Conservation (phyloP, 2,113 vertebrate genomes). For the Helogale parvula region DNA sequence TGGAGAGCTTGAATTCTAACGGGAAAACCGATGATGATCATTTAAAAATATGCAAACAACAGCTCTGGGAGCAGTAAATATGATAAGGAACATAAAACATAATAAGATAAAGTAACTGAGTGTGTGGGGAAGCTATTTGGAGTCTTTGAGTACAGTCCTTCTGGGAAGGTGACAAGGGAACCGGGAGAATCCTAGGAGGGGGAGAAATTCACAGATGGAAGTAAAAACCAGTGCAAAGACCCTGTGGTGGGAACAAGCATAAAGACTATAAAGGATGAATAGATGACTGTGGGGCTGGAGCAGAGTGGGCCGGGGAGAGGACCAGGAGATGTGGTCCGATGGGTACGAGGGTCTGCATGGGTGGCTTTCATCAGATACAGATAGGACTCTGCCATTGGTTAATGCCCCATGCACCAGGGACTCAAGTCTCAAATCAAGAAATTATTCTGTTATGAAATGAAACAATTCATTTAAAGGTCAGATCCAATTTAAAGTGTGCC, state of each 20-base stretch:
- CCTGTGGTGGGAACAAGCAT: background rate
- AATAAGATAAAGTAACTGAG: background rate
- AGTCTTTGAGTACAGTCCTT: background rate
- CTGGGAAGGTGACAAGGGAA: background rate
- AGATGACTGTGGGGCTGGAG: background rate
- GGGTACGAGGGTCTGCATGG: too few species aligned
- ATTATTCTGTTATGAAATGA: background rate
- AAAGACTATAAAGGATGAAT: background rate
- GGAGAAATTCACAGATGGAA: background rate
- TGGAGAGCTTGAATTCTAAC: background rate
- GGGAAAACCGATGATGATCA: background rate
- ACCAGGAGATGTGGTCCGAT: background rate
- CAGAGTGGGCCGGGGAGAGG: background rate
- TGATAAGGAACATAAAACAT: background rate
- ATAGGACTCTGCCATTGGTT: background rate
- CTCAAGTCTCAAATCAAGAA: background rate
- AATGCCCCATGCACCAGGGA: background rate
- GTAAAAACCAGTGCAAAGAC: background rate
- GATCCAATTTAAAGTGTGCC: background rate
- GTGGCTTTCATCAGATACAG: background rate
- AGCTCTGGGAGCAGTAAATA: background rate
- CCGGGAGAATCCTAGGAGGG: background rate
- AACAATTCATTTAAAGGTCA: conserved; percentile 21
- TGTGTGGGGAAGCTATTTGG: background rate
- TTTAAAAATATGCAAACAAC: background rate